phyloP scores from a whole-genome alignment of 1,140 invertebrate species.

The Dendrolimus punctatus region DNA sequence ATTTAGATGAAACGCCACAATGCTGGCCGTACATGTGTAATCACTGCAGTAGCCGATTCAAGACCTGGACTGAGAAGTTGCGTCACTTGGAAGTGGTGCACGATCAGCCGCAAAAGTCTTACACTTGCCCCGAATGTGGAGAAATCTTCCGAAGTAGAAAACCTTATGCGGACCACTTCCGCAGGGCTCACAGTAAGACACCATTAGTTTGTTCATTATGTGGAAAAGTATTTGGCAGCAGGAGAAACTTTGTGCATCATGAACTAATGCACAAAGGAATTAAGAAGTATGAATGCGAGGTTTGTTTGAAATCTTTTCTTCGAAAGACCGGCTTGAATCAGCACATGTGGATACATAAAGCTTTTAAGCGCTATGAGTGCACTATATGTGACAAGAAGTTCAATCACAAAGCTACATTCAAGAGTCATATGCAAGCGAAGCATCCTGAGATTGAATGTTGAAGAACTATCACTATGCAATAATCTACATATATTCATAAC shows the following conservation, averaged over 20 bases:
- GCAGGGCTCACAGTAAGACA: constrained; percentile 31
- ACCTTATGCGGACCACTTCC: constrained; percentile 34
- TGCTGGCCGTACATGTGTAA: constrained; percentile 37
- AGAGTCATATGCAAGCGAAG: constrained; percentile 7
- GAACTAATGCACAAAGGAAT: constrained; percentile 46
- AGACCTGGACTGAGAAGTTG: constrained; percentile 34
- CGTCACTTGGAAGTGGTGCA: constrained; percentile 29
- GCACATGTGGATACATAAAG: constrained; percentile 68
- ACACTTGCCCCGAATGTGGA: constrained; percentile 34
- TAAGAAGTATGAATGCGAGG: constrained; percentile 43
- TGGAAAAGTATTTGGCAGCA: constrained; percentile 34
- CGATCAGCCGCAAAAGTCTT: constrained; percentile 25
- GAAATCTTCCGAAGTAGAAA: constrained; percentile 29
- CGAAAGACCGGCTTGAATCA: constrained; percentile 68
- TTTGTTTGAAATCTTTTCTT: constrained; percentile 66
- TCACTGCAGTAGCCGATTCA: constrained; percentile 32
- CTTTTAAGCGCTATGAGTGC: constrained; percentile 52
- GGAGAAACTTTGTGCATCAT: constrained; percentile 38
- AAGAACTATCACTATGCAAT: no score
- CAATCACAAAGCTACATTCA: constrained; percentile 55
- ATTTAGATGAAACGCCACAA: constrained; percentile 25
- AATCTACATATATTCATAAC: no score
- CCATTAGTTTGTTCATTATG: constrained; percentile 33
- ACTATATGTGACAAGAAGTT: constrained; percentile 71
- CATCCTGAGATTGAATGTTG: no score